Conservation (phyloP, 2,113 vertebrate genomes). For the Osmerus eperlanus region DNA sequence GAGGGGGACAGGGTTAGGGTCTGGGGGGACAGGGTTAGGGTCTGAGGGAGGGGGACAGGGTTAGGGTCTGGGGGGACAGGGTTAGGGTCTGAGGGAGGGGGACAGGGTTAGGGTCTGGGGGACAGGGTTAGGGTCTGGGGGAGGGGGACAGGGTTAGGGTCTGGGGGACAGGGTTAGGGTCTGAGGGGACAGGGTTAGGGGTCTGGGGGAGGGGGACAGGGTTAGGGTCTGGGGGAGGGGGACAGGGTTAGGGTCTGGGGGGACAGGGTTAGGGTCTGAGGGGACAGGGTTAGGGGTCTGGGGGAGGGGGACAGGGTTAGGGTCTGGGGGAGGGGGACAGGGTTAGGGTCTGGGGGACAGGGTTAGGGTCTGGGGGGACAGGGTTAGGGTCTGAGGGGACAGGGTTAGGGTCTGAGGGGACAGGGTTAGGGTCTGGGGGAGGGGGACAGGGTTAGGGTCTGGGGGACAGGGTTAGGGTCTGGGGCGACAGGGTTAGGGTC, state of each 20-base stretch:
- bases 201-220: constrained; percentile 75
- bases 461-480: not conserved
- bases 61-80: no score
- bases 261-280: no score
- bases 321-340: not conserved
- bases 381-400: no score
- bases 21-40: not conserved
- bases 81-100: constrained; percentile 19
- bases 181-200: no score
- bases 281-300: constrained; percentile 68
- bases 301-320: not conserved
- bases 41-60: no score
- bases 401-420: constrained; percentile 72
- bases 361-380: not conserved
- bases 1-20: constrained; percentile 67
- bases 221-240: constrained; percentile 26
- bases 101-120: constrained; percentile 67
- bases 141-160: no score
- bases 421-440: not conserved
- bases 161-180: not conserved
- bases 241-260: constrained; percentile 87
- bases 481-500: not conserved
- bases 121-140: constrained; percentile 87
- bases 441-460: no score
- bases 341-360: no score